A percentile compares a stretch with the other conserved stretches of the same genome.
Evolutionary conservation across 1,140 invertebrate species (phyloP).

Genomic region (Plutomurus gul): DNA sequence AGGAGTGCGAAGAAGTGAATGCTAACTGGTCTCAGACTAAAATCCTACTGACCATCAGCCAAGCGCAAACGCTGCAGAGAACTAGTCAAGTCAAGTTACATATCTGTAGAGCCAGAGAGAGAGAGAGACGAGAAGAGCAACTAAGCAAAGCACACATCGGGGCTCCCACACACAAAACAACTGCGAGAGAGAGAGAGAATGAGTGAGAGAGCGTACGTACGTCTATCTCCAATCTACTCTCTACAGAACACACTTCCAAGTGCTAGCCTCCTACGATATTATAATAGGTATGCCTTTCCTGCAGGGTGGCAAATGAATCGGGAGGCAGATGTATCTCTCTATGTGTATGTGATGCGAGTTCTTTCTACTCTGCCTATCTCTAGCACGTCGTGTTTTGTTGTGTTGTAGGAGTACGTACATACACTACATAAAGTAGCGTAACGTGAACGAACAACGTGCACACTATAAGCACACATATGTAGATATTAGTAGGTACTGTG

Average conservation of each 20-base stretch:
- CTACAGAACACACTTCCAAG: neutral
- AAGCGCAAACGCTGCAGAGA: slow-evolving; percentile 46
- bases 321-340: slow-evolving; percentile 49
- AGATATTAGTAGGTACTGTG: too few species aligned
- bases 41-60: slow-evolving; percentile 48
- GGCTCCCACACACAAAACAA: too few species aligned
- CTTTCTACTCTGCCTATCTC: neutral
- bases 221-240: too few species aligned
- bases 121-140: neutral
- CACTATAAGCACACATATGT: too few species aligned
- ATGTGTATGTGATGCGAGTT: neutral
- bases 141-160: neutral
- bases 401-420: neutral
- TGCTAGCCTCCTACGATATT: neutral
- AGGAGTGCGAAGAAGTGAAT: slow-evolving; percentile 32
- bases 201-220: too few species aligned
- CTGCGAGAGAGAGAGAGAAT: too few species aligned
- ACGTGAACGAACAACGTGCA: too few species aligned
- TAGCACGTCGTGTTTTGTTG: neutral
- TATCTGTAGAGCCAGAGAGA: too few species aligned
- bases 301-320: slow-evolving; percentile 52
- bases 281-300: slow-evolving; percentile 30
- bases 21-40: slow-evolving; percentile 44
- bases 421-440: too few species aligned
- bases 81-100: neutral